These are phyloP conservation scores for Gallinago jamesoni DNA, from an alignment of 2,113 vertebrate genomes.

Conservation along the genomic window DNA sequence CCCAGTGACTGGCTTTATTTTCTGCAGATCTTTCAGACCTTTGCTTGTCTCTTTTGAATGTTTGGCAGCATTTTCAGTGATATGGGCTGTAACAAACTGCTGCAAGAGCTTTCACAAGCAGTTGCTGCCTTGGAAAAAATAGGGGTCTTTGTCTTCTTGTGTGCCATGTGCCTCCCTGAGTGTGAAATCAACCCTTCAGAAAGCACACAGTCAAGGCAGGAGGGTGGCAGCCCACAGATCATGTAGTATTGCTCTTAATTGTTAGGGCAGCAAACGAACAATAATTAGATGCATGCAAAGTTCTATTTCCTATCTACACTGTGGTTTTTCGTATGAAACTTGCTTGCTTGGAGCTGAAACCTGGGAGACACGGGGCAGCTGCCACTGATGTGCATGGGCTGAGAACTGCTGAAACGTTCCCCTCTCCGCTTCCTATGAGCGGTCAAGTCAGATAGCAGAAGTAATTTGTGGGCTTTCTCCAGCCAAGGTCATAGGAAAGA, in stretches of 20 bases:
- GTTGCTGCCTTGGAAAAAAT: background rate
- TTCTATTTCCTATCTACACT: slow-evolving; percentile 6
- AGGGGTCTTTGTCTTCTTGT: background rate
- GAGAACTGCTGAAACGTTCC: slow-evolving; percentile 6
- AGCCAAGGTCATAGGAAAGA: slow-evolving; percentile 56
- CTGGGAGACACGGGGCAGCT: background rate
- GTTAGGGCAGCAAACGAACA: slow-evolving; percentile 44
- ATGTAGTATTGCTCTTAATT: slow-evolving; percentile 26
- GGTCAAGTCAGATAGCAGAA: background rate
- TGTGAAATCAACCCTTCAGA: slow-evolving; percentile 4
- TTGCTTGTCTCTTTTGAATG: background rate
- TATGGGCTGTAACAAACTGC: background rate
- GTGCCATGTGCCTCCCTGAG: background rate
- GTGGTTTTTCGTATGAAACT: slow-evolving; percentile 15
- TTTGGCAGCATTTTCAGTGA: background rate
- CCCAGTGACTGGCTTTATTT: background rate
- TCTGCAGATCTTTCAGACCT: background rate
- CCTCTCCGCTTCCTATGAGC: background rate
- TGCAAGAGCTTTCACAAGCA: background rate
- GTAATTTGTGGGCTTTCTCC: background rate
- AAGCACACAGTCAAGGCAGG: background rate
- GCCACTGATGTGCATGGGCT: background rate
- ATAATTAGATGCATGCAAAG: slow-evolving; percentile 27
- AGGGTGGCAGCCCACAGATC: background rate
- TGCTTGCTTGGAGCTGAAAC: slow-evolving; percentile 50